Conservation (phyloP, 2,797 vertebrate genomes). For the Hydrocynus forskahlii region DNA sequence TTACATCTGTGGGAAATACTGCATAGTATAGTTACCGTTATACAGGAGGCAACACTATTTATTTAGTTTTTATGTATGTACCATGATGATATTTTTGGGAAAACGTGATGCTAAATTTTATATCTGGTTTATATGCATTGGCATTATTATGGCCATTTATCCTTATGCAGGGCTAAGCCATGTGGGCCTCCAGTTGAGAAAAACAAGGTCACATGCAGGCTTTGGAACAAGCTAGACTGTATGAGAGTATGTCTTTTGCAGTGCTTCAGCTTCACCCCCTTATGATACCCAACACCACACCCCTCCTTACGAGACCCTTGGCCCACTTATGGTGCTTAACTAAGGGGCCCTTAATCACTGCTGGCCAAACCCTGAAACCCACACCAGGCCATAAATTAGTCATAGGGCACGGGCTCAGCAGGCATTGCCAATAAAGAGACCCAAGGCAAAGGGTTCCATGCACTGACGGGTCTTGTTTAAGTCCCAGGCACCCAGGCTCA, state of each 20-base stretch:
- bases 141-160: not conserved
- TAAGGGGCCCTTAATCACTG: conserved; percentile 11
- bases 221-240: conserved; percentile 5
- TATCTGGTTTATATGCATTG: no score
- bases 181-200: conserved; percentile 37
- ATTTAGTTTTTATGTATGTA: no score
- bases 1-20: no score
- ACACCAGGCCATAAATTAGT: conserved; percentile 60
- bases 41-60: no score
- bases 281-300: conserved; percentile 36
- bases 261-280: conserved; percentile 40
- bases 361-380: conserved; percentile 58
- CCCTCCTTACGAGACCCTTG: not conserved
- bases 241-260: conserved; percentile 43
- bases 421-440: not conserved
- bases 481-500: not conserved
- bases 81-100: no score
- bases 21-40: no score
- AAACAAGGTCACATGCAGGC: conserved; percentile 39
- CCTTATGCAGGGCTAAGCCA: not conserved
- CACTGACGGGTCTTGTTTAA: not conserved
- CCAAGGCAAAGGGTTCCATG: not conserved
- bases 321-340: not conserved
- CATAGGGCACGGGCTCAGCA: not conserved
- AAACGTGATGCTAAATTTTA: no score